Base-by-base conservation (phyloP, 2,113 vertebrate species). In the Bathybates hornii region DNA sequence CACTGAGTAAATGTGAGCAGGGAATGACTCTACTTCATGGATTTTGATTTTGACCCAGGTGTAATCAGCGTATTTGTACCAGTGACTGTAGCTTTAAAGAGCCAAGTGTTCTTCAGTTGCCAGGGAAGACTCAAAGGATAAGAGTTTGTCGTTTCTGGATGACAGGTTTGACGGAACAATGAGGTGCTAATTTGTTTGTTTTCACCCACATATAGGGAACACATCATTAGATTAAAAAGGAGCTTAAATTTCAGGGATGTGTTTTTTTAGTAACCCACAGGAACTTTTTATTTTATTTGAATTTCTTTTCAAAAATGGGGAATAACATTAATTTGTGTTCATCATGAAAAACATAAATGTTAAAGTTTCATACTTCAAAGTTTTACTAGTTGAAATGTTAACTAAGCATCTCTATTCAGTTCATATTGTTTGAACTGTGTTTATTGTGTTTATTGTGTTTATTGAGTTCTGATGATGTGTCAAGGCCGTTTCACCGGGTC, bases 91-190 rank as follows among this genome's bases (percentile, higher is more conserved):
- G 56, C 56, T 59, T 59, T 29, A 59, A 9, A 59, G 3, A 29
- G 56, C 56, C 56, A 29, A 29, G 56, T 59, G 27, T 1, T 59
- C 56, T 59, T 59, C 56, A 59, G 56, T 6, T 59, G 7, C 7
- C 53, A 16, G 56, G 4, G 0, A 0, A 29, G 13, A 56, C 53
- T 1, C 53, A 1, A 13, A 56, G 53, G 53, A 59, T 0, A 59
- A 59, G 27, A 59, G 13, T 59, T 57, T 53, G 50, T 6, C 0
- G 1, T 54, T 21, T 54, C 52, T 54, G 52, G 52, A 54, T 21
- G 5, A 53, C n/a, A 53, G 9, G 52, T 11, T 54, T 4, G 52
- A 27, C 0, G 4, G 54, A 57, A 57, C 54, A 57, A 57, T 57
- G 54, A 57, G 54, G 21, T 14, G 54, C 21, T 57, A 57, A 57